Evolutionary conservation across 2,797 vertebrate species (phyloP).

Genomic region (Aphelocoma californica): DNA sequence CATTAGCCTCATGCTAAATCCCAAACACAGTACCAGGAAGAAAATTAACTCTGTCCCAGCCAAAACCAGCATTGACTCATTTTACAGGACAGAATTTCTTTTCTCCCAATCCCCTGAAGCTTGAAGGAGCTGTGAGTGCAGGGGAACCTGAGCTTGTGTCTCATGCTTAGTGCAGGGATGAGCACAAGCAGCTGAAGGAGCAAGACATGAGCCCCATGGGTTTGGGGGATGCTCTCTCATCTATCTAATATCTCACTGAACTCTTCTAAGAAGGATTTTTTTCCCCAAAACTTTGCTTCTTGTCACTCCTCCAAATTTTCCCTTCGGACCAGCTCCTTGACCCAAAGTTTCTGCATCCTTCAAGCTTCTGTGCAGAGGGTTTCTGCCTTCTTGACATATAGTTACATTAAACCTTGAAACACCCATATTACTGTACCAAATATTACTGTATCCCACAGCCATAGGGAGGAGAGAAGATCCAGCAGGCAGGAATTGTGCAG

Average conservation of each 20-base stretch:
- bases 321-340: neutral
- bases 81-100: neutral
- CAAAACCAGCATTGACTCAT: neutral
- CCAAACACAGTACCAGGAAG: neutral
- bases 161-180: neutral
- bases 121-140: neutral
- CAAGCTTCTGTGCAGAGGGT: neutral
- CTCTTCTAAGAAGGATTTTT: neutral
- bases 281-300: neutral
- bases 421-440: too few species aligned
- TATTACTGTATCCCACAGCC: too few species aligned
- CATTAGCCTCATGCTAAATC: neutral
- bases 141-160: neutral
- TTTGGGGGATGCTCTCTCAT: neutral
- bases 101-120: neutral
- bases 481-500: too few species aligned
- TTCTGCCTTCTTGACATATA: neutral
- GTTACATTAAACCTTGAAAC: neutral
- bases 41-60: neutral
- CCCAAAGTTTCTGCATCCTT: neutral
- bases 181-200: neutral
- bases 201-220: rapidly evolving
- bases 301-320: neutral
- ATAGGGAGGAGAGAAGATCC: too few species aligned
- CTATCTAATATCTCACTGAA: neutral